A percentile compares a stretch with the other conserved stretches of the same genome.
Evolutionary conservation across 2,797 vertebrate genomes (phyloP).

Genomic region (Neosilurus mollespiculum): DNA sequence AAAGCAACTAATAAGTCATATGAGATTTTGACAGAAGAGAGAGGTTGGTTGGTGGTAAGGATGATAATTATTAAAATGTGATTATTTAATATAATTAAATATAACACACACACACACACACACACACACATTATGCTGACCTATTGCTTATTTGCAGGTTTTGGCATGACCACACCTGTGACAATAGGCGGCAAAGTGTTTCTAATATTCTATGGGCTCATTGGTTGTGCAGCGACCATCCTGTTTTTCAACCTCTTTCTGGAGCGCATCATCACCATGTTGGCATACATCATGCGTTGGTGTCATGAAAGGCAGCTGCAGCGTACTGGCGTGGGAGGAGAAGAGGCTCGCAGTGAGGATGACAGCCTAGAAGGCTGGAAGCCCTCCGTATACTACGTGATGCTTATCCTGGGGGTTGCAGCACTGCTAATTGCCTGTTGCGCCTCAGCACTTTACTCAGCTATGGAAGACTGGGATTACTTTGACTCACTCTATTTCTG

Average conservation of each 20-base stretch:
- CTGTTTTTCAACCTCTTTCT: slow-evolving; percentile 83
- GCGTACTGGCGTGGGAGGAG: slow-evolving; percentile 63
- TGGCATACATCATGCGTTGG: slow-evolving; percentile 82
- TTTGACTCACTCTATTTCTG: slow-evolving; percentile 81
- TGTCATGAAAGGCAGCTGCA: slow-evolving; percentile 74
- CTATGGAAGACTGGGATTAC: slow-evolving; percentile 81
- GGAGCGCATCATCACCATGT: slow-evolving; percentile 81
- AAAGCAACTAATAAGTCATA: not conserved
- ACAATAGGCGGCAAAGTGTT: slow-evolving; percentile 78
- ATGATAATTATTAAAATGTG: not conserved
- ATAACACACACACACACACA: no score
- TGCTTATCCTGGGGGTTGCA: slow-evolving; percentile 77
- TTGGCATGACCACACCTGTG: slow-evolving; percentile 80
- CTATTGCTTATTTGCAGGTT: slow-evolving; percentile 64
- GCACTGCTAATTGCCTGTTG: slow-evolving; percentile 77
- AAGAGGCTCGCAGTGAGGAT: slow-evolving; percentile 61
- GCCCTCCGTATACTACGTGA: slow-evolving; percentile 80
- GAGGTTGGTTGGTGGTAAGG: not conserved
- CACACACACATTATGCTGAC: not conserved
- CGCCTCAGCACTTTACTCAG: slow-evolving; percentile 76
- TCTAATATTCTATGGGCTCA: slow-evolving; percentile 79
- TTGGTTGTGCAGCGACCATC: slow-evolving; percentile 80
- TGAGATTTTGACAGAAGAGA: not conserved
- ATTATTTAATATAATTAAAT: not conserved
- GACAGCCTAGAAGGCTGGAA: slow-evolving; percentile 81